Base-by-base conservation (phyloP, 1,140 invertebrate genomes). In the Pseudomyrmex dendroicus region DNA sequence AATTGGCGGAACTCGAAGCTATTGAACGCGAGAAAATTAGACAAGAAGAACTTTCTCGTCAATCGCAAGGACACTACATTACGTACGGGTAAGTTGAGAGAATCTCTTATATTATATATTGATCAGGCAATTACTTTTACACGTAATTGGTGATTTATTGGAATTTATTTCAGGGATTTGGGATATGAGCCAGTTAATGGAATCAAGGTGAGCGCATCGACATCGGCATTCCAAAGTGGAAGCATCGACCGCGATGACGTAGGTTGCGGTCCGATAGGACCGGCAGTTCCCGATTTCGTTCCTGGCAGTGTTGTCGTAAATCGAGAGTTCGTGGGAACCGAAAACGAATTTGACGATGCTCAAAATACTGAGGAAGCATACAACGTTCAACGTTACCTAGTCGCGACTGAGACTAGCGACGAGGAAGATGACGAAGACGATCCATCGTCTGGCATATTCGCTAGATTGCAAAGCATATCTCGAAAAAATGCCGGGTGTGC, bases 1-100 rank as follows among this genome's bases (percentile, higher is more conserved):
- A 85, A 15, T 62, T 90, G 5, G 89, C 89, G 0, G 89, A 90
- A n/a, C 89, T 90, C 8, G 89, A 88, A 56, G 89, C 89, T 1
- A 63, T 90, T 8, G 89, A 90, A 35, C 82, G 77, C 8, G 87
- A 90, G 52, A 90, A 73, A 25, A 61, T 90, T 54, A 74, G 82
- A 52, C 77, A 76, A 63, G 67, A 85, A 50, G 78, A 85, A 64
- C 8, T 25, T 3, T 20, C 44, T 2, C 35, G 54, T 9, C 72
- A 57, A 15, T 20, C 67, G 48, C 46, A 35, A 20, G 70, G 54
- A 13, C 68, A 56, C 35, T 68, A 86, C 8, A 56, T 89, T 35
- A 84, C 84, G 1, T 89, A 89, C 22, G 88, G 73, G 87, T 89
- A 73, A 84, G 70, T 22, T 4, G 2, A 82, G 63, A 1, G 44